Evolutionary conservation across 2,113 vertebrate species (phyloP).

Genomic region (Oryzias melastigma): DNA sequence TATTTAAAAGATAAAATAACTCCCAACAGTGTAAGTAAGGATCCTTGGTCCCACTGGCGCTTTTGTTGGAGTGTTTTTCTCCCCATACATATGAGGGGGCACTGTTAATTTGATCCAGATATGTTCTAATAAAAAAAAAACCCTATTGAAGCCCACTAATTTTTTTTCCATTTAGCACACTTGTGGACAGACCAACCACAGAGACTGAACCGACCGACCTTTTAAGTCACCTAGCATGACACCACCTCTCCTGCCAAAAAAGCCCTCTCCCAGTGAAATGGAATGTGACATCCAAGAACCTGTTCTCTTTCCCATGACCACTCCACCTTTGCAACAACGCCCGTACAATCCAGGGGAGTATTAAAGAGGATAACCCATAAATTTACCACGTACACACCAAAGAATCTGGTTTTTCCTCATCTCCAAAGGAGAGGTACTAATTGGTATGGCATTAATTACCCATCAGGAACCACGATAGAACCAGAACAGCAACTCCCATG

Average conservation of each 20-base stretch:
- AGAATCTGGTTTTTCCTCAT: too few relatives aligned
- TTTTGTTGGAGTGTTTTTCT: too few relatives aligned
- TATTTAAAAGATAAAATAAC: too few relatives aligned
- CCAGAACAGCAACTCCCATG: too few relatives aligned
- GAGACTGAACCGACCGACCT: constrained; percentile 51
- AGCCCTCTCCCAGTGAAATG: constrained; percentile 25
- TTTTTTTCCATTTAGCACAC: not conserved
- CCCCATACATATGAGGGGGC: too few relatives aligned
- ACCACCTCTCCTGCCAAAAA: constrained; percentile 33
- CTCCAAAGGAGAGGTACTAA: too few relatives aligned
- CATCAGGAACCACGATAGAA: too few relatives aligned
- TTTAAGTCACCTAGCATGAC: constrained; percentile 43
- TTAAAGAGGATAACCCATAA: not conserved
- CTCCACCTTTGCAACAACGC: not conserved
- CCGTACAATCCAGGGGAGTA: not conserved
- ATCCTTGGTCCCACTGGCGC: too few relatives aligned
- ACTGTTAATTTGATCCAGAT: too few relatives aligned
- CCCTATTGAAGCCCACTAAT: not conserved
- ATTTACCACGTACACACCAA: not conserved
- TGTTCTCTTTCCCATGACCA: constrained; percentile 46
- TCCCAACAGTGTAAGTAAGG: too few relatives aligned
- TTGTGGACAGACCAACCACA: constrained; percentile 25
- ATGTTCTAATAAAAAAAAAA: too few relatives aligned
- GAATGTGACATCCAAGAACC: constrained; percentile 42
- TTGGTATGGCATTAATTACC: too few relatives aligned